phyloP scores from a whole-genome alignment of 2,113 vertebrate genomes.

The Sus scrofa region DNA sequence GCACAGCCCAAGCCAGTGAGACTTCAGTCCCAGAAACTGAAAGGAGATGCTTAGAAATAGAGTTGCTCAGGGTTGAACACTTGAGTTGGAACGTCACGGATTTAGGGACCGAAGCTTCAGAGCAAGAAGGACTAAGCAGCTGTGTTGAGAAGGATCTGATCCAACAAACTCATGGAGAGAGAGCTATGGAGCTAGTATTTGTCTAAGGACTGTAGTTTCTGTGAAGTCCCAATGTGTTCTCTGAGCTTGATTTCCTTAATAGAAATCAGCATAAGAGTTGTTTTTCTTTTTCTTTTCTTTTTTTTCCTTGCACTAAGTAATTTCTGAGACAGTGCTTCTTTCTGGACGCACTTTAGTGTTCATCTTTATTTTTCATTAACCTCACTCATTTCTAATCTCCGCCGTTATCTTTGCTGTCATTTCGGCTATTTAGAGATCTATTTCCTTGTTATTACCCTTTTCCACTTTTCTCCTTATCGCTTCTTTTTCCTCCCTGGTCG shows the following conservation, averaged over 20 bases:
- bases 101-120: neutral
- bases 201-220: too few species aligned
- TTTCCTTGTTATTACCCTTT: neutral
- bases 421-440: neutral
- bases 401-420: neutral
- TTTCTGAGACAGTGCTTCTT: neutral
- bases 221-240: neutral
- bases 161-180: neutral
- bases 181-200: neutral
- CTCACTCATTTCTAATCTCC: neutral
- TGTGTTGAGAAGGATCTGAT: neutral
- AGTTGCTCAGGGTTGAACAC: neutral
- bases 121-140: neutral
- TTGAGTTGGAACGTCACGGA: neutral
- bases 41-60: neutral
- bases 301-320: neutral
- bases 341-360: neutral
- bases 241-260: neutral
- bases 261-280: rapidly evolving
- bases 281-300: too few species aligned
- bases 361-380: neutral
- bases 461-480: neutral
- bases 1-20: neutral
- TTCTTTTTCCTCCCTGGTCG: neutral
- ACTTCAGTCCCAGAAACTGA: neutral